phyloP scores from a whole-genome alignment of 2,113 vertebrate genomes.

The Equus przewalskii region DNA sequence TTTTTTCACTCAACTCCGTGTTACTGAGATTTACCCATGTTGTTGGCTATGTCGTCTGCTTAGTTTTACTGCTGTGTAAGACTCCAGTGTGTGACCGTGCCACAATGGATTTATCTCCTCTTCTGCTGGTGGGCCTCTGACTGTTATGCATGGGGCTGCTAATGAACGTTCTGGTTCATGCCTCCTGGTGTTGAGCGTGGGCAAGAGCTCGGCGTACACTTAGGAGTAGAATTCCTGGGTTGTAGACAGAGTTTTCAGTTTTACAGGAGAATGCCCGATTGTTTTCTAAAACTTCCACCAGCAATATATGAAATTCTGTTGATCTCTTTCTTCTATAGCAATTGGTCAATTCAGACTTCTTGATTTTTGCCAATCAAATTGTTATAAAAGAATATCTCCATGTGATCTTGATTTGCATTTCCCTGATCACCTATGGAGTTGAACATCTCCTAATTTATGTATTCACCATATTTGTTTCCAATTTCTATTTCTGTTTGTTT shows the following conservation, averaged over 20 bases:
- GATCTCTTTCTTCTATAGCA: background rate
- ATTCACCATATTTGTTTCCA: background rate
- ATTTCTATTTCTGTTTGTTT: constrained; percentile 28
- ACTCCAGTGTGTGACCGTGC: background rate
- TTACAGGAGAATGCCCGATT: background rate
- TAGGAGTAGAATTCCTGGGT: background rate
- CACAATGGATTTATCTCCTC: no score
- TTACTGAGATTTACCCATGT: background rate
- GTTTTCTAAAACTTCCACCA: background rate
- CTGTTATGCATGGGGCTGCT: background rate
- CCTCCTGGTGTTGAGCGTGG: background rate
- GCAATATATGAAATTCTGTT: background rate
- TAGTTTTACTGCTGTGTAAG: background rate
- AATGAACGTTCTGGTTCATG: background rate
- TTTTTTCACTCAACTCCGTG: background rate
- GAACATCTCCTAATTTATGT: background rate
- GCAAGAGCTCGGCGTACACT: background rate
- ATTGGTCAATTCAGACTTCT: background rate
- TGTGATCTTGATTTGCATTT: background rate
- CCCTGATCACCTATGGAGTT: background rate
- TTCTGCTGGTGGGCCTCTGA: background rate
- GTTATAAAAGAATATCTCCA: background rate
- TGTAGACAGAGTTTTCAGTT: background rate
- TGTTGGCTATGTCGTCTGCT: background rate
- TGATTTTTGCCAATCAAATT: background rate